Evolutionary conservation across 2,797 vertebrate genomes (phyloP), one percentile per base, ranked within the genome.

Genomic region (Gastrophryne carolinensis): DNA sequence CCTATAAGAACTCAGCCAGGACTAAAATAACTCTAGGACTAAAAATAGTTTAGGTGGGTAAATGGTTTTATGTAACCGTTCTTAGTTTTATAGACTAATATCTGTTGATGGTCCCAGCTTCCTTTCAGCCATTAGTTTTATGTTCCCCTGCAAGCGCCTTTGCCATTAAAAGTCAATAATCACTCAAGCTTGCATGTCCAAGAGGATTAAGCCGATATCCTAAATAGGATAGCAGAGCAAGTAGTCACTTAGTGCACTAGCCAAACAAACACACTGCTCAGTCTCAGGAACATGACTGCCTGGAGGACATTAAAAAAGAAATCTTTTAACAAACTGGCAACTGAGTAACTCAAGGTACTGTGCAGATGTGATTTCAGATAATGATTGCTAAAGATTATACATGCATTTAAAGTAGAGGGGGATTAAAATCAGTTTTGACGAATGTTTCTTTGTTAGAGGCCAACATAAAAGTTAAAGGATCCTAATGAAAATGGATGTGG

Each of bases 171-270:
- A 62, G 56, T 60, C 69, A 37, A 49, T 62, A 61, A 72, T 72
- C 44, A 72, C 69, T 52, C 56, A 72, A 62, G 41, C 69, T 62
- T 34, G 13, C 41, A 62, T 60, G 57, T 72, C 56, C 56, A 60
- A 72, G 9, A 29, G 56, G 69, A 72, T 52, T 60, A 50, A 72
- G 47, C 41, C 1, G 69, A 62, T 52, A 62, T 72, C 69, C 56
- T 61, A 49, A 71, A 71, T 47, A 61, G 57, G 41, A 72, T 72
- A 61, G 69, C 52, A 70, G 67, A 44, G 37, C 29, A 26, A 58
- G 34, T 60, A 58, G n/a, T 60, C 53, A 30, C 41, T 58, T 70
- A 58, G 44, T 57, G 67, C 15, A 58, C 27, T 19, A 57, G 54
- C 24, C 58, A 71, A 27, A 71, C 24, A 71, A 71, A 34, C 52